phyloP scores from a whole-genome alignment of 2,797 vertebrate genomes.

The Staurois parvus region DNA sequence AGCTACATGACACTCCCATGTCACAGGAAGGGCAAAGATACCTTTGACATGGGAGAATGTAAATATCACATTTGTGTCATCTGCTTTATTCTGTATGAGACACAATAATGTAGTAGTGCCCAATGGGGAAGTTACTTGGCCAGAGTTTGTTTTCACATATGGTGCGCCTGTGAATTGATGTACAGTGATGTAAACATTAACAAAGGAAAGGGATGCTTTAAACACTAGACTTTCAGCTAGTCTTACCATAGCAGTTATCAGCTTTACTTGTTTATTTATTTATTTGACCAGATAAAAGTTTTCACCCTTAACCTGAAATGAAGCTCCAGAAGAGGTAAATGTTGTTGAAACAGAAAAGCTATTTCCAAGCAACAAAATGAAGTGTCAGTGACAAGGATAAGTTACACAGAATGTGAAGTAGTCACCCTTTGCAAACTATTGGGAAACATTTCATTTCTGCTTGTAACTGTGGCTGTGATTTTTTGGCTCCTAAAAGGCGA shows the following conservation, averaged over 20 bases:
- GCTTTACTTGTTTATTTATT: no score
- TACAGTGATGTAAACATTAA: not conserved
- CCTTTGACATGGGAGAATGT: not conserved
- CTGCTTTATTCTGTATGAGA: no score
- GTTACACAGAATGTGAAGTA: constrained; percentile 10
- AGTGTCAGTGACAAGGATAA: constrained; percentile 22
- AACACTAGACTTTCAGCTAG: not conserved
- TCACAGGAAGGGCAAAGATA: not conserved
- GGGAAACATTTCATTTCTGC: constrained; percentile 51
- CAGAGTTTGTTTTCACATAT: no score
- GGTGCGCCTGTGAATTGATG: no score
- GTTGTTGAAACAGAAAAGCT: constrained; percentile 11
- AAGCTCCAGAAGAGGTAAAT: not conserved
- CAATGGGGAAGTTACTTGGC: no score
- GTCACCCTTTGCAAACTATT: constrained; percentile 28
- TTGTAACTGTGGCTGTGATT: constrained; percentile 50
- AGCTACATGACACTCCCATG: not conserved
- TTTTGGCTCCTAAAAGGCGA: constrained; percentile 36
- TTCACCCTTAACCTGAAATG: constrained; percentile 5
- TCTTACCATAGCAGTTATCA: not conserved
- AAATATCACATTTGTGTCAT: no score
- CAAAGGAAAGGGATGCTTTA: not conserved
- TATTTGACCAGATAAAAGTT: not conserved
- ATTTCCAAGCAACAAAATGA: constrained; percentile 30
- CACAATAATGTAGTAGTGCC: no score